Percentiles rank a stretch among this genome's conserved stretches.
phyloP scores from a whole-genome alignment of 2,888 invertebrate species.

The Eilema griseolum region DNA sequence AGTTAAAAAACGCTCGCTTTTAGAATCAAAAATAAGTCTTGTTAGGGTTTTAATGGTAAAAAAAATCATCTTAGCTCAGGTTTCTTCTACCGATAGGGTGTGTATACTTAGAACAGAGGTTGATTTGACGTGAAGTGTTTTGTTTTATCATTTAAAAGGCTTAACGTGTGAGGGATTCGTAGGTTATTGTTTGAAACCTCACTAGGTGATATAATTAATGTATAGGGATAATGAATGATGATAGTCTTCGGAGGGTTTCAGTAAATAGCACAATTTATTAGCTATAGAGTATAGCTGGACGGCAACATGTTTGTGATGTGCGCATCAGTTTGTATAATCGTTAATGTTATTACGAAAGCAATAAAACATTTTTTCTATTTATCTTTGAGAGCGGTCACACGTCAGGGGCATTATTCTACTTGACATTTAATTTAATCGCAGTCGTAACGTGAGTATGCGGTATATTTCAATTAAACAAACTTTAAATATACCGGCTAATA shows the following conservation, averaged over 20 bases:
- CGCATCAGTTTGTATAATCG: constrained; percentile 61
- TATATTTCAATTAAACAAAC: not conserved
- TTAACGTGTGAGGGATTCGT: constrained; percentile 75
- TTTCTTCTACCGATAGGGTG: constrained; percentile 38
- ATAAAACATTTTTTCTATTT: constrained; percentile 54
- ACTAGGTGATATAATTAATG: constrained; percentile 82
- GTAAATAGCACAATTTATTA: constrained; percentile 82
- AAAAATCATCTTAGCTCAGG: constrained; percentile 41
- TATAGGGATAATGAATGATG: constrained; percentile 70
- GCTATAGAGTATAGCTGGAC: constrained; percentile 72
- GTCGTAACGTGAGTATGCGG: not conserved
- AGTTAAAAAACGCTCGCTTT: constrained; percentile 34
- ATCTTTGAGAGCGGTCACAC: constrained; percentile 56
- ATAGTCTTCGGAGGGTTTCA: constrained; percentile 70
- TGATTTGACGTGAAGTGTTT: constrained; percentile 24
- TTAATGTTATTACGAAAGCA: constrained; percentile 67
- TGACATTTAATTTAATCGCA: not conserved
- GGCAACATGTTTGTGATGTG: constrained; percentile 57
- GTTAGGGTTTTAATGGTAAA: constrained; percentile 32
- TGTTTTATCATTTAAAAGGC: constrained; percentile 36
- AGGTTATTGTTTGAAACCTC: constrained; percentile 84
- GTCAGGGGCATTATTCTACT: constrained; percentile 15
- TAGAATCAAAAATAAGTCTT: constrained; percentile 39
- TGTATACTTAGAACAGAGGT: constrained; percentile 21
- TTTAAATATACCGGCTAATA: no score